Conservation (phyloP, 1,140 invertebrate genomes). For the Physella acuta region DNA sequence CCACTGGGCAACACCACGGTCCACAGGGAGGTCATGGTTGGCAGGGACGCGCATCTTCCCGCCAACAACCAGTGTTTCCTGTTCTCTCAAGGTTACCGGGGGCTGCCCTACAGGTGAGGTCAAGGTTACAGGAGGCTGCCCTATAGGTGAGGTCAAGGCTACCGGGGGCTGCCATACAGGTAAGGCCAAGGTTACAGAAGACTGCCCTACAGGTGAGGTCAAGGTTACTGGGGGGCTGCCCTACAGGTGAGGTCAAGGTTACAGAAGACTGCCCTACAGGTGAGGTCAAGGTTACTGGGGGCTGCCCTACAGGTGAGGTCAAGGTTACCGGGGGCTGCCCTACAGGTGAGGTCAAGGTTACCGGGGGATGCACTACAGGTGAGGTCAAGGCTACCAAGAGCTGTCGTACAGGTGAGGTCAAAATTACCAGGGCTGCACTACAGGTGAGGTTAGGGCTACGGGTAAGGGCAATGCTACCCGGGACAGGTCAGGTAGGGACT, state of each 20-base stretch:
- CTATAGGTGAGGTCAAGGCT: slow-evolving; percentile 30
- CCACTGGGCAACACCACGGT: slow-evolving; percentile 30
- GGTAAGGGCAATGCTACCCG: too few relatives aligned
- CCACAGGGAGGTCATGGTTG: slow-evolving; percentile 28
- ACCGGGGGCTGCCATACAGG: slow-evolving; percentile 22
- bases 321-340: slow-evolving; percentile 20
- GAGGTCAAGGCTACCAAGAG: too few relatives aligned
- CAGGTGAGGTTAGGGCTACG: slow-evolving; percentile 24
- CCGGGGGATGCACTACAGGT: slow-evolving; percentile 28
- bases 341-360: slow-evolving; percentile 24
- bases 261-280: too few relatives aligned
- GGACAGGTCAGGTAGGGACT: not conserved
- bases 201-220: slow-evolving; percentile 26
- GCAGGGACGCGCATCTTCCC: slow-evolving; percentile 27
- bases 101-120: slow-evolving; percentile 26
- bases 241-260: slow-evolving; percentile 22
- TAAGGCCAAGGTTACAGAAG: slow-evolving; percentile 13
- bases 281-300: slow-evolving; percentile 28
- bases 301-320: slow-evolving; percentile 18
- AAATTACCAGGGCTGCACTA: slow-evolving; percentile 23
- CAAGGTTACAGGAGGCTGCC: too few relatives aligned
- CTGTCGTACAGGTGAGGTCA: too few relatives aligned
- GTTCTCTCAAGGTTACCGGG: slow-evolving; percentile 25
- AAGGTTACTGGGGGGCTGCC: slow-evolving; percentile 27
- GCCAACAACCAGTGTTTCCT: slow-evolving; percentile 26